Evolutionary conservation across 2,113 vertebrate genomes (phyloP), one percentile per base, ranked within the genome.

Genomic region (Ammospiza nelsoni): DNA sequence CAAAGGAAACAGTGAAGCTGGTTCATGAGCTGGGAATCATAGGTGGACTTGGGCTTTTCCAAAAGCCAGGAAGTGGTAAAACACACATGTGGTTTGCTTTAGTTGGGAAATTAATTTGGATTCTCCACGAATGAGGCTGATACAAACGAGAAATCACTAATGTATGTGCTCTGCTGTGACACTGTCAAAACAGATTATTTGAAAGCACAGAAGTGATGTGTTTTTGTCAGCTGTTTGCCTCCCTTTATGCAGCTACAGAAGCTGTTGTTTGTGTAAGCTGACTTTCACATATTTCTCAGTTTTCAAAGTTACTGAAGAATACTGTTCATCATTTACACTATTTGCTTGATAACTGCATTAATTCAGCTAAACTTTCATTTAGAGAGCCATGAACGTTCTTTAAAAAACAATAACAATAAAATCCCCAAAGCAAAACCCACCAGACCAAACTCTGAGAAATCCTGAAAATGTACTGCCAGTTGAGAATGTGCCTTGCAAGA

Each of bases 11-110:
- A 46, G 89, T 51, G 93, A 90, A 74, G 89, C 39, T 67, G 78
- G 62, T 90, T 95, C 93, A 55, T 83, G 43, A 87, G 76, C 81
- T 87, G 83, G 81, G 84, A 87, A 39, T 91, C 48, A 2, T 39
- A 94, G 95, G 91, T 94, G 83, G 78, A 31, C 20, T 11, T 13
- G 28, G 91, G 87, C 82, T 95, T 92, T 95, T 84, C 94, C 75
- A 44, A 91, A 76, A 66, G 91, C 75, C 93, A 96, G 96, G 95
- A 95, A 95, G 95, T 96, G 93, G 94, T 95, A 96, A 97, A 97
- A 95, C 33, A 52, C 3, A 77, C 94, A 96, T 94, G 96, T 97
- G 94, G 94, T 95, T 97, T 92, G 61, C 90, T 93, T 95, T 95
- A 95, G 79, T 43, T 90, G 58, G 90, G 93, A 95, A 95, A 96